phyloP scores from a whole-genome alignment of 2,113 vertebrate genomes.

The Takifugu bimaculatus region DNA sequence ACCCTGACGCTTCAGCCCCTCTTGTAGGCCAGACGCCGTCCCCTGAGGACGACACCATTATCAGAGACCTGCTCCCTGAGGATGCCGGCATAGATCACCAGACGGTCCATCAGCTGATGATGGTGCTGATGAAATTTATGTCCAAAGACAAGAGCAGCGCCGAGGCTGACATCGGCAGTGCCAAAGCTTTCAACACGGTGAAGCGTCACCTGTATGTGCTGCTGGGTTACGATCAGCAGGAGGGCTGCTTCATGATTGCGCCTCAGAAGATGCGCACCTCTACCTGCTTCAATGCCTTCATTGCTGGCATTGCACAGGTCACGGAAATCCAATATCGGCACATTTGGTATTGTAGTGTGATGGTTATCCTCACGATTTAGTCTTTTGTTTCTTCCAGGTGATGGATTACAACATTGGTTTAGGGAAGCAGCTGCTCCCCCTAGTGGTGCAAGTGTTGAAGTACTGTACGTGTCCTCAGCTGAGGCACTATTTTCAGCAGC shows the following conservation, averaged over 20 bases:
- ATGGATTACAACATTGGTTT: slow-evolving; percentile 97
- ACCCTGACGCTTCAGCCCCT: slow-evolving; percentile 61
- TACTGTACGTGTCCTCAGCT: slow-evolving; percentile 96
- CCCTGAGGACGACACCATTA: slow-evolving; percentile 85
- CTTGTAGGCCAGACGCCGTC: slow-evolving; percentile 80
- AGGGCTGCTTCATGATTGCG: slow-evolving; percentile 98
- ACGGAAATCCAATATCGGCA: slow-evolving; percentile 26
- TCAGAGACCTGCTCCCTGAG: slow-evolving; percentile 92
- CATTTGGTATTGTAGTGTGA: not conserved
- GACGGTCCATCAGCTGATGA: slow-evolving; percentile 96
- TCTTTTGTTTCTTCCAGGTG: slow-evolving; percentile 76
- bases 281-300: slow-evolving; percentile 98
- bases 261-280: slow-evolving; percentile 98
- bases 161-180: slow-evolving; percentile 90
- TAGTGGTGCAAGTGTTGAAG: slow-evolving; percentile 97
- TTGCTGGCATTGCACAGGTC: slow-evolving; percentile 95
- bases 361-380: too few species aligned
- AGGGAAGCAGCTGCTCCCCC: slow-evolving; percentile 94
- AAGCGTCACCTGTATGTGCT: slow-evolving; percentile 94
- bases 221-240: slow-evolving; percentile 94
- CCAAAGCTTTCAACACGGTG: slow-evolving; percentile 97
- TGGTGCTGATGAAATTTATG: slow-evolving; percentile 99
- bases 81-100: slow-evolving; percentile 96
- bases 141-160: slow-evolving; percentile 95
- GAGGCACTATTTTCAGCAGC: slow-evolving; percentile 97